phyloP scores from a whole-genome alignment of 2,888 invertebrate species.

The Chalcosyrphus nemorum region DNA sequence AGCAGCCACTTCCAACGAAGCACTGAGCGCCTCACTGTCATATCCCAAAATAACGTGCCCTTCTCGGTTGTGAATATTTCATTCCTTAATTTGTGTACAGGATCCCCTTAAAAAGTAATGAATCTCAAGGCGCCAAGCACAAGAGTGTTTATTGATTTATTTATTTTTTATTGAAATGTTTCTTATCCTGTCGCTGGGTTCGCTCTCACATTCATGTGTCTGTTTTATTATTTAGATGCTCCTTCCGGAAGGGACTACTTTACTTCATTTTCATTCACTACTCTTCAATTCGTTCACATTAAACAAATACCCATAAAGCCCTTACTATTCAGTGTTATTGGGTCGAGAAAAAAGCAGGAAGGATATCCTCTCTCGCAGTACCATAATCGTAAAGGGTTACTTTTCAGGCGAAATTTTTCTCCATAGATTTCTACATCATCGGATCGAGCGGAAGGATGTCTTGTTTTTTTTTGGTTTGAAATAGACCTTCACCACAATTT shows the following conservation, averaged over 20 bases:
- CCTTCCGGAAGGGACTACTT: background rate
- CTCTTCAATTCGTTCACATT: conserved; percentile 15
- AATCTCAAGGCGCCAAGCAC: no score
- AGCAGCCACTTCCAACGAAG: no score
- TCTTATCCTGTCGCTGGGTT: background rate
- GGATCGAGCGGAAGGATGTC: background rate
- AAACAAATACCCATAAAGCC: conserved; percentile 29
- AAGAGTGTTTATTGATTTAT: no score
- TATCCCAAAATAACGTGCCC: no score
- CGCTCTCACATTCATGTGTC: background rate
- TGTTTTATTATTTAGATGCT: background rate
- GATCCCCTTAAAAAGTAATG: no score
- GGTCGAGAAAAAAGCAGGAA: background rate
- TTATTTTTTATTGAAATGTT: no score
- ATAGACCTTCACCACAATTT: background rate
- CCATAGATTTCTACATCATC: background rate
- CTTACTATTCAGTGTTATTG: conserved; percentile 20
- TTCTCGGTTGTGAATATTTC: no score
- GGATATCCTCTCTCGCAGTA: conserved; percentile 12
- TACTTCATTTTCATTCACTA: background rate
- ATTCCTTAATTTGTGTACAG: no score
- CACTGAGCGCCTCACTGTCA: no score
- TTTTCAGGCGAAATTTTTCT: background rate
- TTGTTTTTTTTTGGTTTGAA: background rate
- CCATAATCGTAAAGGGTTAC: conserved; percentile 42